Evolutionary conservation across 1,140 invertebrate genomes (phyloP).

Genomic region (Bombus sibiricus): DNA sequence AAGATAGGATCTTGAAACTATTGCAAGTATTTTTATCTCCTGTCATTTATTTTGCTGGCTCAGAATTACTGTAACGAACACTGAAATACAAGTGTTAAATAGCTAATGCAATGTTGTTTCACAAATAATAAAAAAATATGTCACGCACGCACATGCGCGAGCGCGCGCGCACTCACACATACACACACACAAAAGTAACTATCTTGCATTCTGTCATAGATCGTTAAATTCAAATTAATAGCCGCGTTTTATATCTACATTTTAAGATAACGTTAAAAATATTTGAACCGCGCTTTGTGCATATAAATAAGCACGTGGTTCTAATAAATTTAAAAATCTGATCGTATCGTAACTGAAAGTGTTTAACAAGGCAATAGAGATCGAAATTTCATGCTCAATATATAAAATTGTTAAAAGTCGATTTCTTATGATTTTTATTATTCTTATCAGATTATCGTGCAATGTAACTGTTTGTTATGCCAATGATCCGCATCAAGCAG

Average conservation of each 20-base stretch:
- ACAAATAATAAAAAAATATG: too few relatives aligned
- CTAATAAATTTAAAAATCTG: neutral
- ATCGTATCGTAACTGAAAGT: neutral
- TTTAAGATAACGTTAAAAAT: neutral
- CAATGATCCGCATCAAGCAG: neutral
- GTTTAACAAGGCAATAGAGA: neutral
- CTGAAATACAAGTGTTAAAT: too few relatives aligned
- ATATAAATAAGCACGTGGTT: neutral
- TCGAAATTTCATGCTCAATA: neutral
- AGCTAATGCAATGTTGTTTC: too few relatives aligned
- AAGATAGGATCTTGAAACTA: too few relatives aligned
- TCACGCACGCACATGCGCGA: too few relatives aligned
- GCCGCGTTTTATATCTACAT: neutral
- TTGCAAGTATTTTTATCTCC: too few relatives aligned
- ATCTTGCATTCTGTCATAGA: neutral
- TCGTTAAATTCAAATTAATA: neutral
- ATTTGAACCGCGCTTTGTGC: neutral
- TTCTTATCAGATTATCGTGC: neutral
- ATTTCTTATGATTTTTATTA: neutral
- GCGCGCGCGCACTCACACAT: fast-evolving
- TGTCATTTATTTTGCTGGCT: too few relatives aligned
- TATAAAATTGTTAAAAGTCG: neutral
- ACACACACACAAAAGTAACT: neutral
- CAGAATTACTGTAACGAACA: too few relatives aligned
- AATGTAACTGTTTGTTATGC: neutral